Conservation (phyloP, 1,140 invertebrate genomes). For the Drosophila jambulina region DNA sequence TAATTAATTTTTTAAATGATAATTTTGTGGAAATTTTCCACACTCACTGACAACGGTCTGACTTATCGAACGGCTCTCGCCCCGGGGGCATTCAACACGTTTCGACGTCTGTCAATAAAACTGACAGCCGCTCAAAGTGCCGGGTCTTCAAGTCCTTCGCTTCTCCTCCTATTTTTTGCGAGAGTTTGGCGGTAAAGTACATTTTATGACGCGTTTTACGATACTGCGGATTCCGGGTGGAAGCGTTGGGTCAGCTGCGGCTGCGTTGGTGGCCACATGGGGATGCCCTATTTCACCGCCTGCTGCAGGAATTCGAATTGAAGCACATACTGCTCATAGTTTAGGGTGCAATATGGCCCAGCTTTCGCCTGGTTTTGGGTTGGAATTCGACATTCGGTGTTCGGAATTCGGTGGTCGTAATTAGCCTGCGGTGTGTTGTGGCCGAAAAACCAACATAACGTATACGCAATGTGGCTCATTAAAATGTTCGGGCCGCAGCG, state of each 20-base stretch:
- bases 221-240: conserved; percentile 39
- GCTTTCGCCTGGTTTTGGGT: conserved; percentile 20
- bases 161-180: not conserved
- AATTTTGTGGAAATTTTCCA: conserved; percentile 10
- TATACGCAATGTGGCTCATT: conserved; percentile 74
- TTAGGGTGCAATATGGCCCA: conserved; percentile 16
- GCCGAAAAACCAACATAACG: conserved; percentile 50
- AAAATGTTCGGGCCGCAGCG: conserved; percentile 52
- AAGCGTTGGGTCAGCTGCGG: conserved; percentile 17
- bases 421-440: conserved; percentile 43
- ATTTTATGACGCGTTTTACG: conserved; percentile 55
- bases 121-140: conserved; percentile 54
- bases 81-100: conserved; percentile 40
- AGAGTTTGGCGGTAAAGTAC: conserved; percentile 22
- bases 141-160: conserved; percentile 14
- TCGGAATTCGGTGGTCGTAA: conserved; percentile 29
- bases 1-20: not conserved
- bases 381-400: conserved; percentile 8
- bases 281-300: not conserved
- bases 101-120: conserved; percentile 55
- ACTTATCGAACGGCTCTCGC: conserved; percentile 22
- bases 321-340: conserved; percentile 20
- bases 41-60: not conserved
- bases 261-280: conserved; percentile 1
- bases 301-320: conserved; percentile 13